These are phyloP conservation scores for Pantelozetes paolii DNA, from an alignment of 2,888 invertebrate species.

Conservation along the genomic window DNA sequence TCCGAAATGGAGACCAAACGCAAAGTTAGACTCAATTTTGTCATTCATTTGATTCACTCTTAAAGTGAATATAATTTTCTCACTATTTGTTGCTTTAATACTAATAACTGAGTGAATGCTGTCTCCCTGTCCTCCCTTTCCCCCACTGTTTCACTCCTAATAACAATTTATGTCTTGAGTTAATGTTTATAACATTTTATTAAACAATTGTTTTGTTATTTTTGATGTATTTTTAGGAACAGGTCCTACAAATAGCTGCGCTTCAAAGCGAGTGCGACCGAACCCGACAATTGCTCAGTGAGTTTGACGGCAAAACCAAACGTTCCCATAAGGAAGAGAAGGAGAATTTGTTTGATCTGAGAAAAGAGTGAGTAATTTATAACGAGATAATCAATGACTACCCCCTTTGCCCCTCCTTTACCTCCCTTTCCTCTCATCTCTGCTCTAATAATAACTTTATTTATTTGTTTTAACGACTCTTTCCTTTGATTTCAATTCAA, in stretches of 20 bases:
- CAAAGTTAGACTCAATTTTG: constrained; percentile 11
- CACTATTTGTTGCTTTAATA: neutral
- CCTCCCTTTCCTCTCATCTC: too few species aligned
- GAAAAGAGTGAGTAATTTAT: constrained; percentile 11
- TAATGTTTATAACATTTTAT: neutral
- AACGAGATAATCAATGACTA: neutral
- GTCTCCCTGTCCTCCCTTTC: too few species aligned
- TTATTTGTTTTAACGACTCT: too few species aligned
- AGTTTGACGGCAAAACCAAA: neutral
- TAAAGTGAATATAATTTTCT: too few species aligned
- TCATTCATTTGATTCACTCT: neutral
- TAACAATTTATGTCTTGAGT: too few species aligned
- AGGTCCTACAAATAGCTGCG: neutral
- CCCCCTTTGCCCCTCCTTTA: too few species aligned
- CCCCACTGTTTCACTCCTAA: too few species aligned
- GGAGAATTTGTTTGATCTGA: neutral
- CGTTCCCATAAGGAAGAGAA: neutral
- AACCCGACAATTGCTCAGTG: constrained; percentile 8
- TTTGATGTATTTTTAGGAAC: constrained; percentile 17
- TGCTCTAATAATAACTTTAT: too few species aligned
- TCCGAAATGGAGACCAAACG: neutral
- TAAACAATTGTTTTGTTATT: neutral
- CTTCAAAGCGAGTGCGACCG: constrained; percentile 8
- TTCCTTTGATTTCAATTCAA: too few species aligned
- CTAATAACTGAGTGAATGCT: neutral